These are phyloP conservation scores for Hexactinellida sp. DNA, from an alignment of 37 sponge, comb jelly and placozoan species.

Conservation along the genomic window DNA sequence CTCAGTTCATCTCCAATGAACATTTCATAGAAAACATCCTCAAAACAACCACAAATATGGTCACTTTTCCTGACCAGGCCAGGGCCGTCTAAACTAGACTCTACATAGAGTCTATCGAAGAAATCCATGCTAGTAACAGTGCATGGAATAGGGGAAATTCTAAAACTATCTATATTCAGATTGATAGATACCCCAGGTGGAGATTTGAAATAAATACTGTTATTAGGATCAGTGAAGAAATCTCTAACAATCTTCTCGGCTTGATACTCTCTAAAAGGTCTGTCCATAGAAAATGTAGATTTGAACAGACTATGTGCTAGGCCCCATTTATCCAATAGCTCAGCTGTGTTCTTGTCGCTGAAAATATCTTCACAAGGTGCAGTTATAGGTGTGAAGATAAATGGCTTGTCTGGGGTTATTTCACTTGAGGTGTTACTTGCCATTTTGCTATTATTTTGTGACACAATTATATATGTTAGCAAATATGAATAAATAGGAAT, in stretches of 20 bases:
- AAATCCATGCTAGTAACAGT: constrained; percentile 11
- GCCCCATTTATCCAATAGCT: not conserved
- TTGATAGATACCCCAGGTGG: not conserved
- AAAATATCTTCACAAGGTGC: not conserved
- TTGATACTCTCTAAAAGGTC: not conserved
- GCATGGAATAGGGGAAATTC: not conserved
- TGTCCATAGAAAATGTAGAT: not conserved
- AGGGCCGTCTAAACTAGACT: not conserved
- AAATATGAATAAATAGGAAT: not conserved
- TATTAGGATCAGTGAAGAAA: not conserved
- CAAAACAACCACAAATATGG: constrained; percentile 10
- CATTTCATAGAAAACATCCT: not conserved
- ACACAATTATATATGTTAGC: not conserved
- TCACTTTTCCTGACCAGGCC: not conserved
- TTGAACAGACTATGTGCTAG: not conserved
- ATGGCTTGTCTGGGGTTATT: not conserved
- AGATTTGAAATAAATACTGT: not conserved
- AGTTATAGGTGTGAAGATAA: not conserved
- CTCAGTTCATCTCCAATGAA: not conserved
- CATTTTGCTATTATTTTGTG: not conserved
- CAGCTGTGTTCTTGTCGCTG: not conserved
- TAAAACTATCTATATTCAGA: not conserved
- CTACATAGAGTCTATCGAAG: not conserved
- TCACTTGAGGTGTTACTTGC: not conserved
- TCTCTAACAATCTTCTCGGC: not conserved